Base-by-base conservation (phyloP, 2,888 invertebrate species). In the Graphium colonna region DNA sequence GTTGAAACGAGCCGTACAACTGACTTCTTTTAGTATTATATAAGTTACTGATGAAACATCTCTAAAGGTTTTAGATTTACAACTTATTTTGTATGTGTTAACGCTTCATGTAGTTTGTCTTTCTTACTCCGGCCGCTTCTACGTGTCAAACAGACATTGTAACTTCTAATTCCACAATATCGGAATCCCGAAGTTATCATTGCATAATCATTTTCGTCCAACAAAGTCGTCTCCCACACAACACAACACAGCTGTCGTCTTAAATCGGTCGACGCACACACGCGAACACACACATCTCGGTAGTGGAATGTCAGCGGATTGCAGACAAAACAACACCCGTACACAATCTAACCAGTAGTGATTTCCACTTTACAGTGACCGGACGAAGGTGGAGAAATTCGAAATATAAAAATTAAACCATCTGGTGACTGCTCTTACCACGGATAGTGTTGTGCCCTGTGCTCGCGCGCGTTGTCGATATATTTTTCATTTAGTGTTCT, bases 281-380 rank as follows among this genome's bases (percentile, higher is more conserved):
- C 70, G 74, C 71, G 77, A 77, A 75, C 71, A 71, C 67, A 75
- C 77, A 74, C 61, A 67, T 68, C 66, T 68, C 73, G 75, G 81
- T 78, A 62, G 63, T 63, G 76, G 70, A 75, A 75, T 78, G 77
- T 75, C 75, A 72, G 67, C 67, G 67, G 65, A 76, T 73, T 73
- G 21, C 70, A 75, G 69, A 69, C 73, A 69, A 69, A 56, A 57
- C 52, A 36, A 45, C 44, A 45, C 50, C 21, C 31, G 54, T 51
- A 69, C 64, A 65, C 71, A 68, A 62, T 67, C 78, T 87, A 88
- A 89, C 80, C 85, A 88, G 82, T 86, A 79, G 81, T 85, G 88
- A 87, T 88, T 87, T 87, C 80, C 80, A 79, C 82, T 82, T 88
- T 87, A 72, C 88, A 89, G 89, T 84, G 87, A 82, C 87, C 87